Conservation (phyloP, 2,113 vertebrate species). For the Solea solea region DNA sequence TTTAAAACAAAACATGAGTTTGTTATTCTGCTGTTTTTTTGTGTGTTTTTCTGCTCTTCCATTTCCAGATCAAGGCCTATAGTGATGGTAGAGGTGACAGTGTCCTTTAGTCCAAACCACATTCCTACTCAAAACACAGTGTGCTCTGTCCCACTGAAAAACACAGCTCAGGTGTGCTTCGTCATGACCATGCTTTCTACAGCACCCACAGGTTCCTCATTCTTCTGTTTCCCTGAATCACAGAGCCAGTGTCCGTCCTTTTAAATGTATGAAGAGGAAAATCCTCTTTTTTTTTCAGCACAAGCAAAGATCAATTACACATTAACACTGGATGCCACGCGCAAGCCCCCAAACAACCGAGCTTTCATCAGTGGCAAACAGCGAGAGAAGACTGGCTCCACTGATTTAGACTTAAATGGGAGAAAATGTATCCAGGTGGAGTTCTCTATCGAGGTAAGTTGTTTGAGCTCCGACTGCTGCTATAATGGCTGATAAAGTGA, state of each 20-base stretch:
- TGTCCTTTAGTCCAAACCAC: constrained; percentile 56
- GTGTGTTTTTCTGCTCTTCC: constrained; percentile 12
- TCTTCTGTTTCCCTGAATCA: background rate
- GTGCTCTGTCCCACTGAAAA: constrained; percentile 26
- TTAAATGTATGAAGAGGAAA: background rate
- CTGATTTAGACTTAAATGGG: accelerated
- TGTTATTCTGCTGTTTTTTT: background rate
- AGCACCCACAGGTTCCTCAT: constrained; percentile 47
- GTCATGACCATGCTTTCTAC: constrained; percentile 36
- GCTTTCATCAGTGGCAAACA: constrained; percentile 53
- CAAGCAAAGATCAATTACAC: constrained; percentile 65
- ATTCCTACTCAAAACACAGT: constrained; percentile 55
- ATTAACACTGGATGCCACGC: constrained; percentile 72
- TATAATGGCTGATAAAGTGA: too few relatives aligned
- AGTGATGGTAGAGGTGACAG: constrained; percentile 54
- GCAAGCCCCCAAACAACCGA: constrained; percentile 62
- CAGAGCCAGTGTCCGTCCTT: background rate
- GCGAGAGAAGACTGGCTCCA: background rate
- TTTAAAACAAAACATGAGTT: background rate
- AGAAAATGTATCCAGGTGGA: accelerated
- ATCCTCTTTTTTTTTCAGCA: constrained; percentile 44
- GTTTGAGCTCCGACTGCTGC: background rate
- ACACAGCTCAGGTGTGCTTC: constrained; percentile 66
- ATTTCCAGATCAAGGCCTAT: constrained; percentile 77
- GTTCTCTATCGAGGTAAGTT: constrained; percentile 67